These are phyloP conservation scores for Drosophila chauvacae DNA, from an alignment of 1,140 invertebrate genomes.

Conservation along the genomic window DNA sequence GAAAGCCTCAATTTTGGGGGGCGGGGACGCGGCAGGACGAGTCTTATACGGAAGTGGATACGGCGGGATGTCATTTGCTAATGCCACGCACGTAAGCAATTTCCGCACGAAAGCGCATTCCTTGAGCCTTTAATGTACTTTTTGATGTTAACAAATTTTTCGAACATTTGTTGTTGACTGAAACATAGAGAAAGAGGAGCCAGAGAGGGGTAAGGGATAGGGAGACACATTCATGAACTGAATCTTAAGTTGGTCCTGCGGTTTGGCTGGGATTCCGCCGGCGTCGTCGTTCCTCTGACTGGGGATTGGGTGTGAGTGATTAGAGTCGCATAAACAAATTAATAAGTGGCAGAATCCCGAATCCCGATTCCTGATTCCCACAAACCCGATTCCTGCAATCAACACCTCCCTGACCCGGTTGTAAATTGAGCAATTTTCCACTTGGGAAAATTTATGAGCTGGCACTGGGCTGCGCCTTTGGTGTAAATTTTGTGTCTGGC, in stretches of 20 bases:
- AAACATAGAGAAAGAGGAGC: constrained; percentile 1
- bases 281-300: not conserved
- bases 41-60: constrained; percentile 58
- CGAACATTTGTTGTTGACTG: constrained; percentile 77
- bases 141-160: constrained; percentile 83
- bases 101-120: constrained; percentile 82
- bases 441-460: constrained; percentile 60
- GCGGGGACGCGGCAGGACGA: constrained; percentile 35
- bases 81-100: constrained; percentile 82
- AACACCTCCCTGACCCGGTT: constrained; percentile 53
- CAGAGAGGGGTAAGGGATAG: not conserved
- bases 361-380: not conserved
- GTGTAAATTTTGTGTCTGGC: constrained; percentile 52
- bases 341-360: constrained; percentile 39
- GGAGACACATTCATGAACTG: constrained; percentile 44
- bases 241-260: constrained; percentile 60
- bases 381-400: constrained; percentile 47
- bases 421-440: constrained; percentile 71
- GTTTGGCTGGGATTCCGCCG: constrained; percentile 8
- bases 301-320: constrained; percentile 64
- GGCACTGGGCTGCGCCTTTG: constrained; percentile 21
- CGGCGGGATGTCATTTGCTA: constrained; percentile 67
- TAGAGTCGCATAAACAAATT: constrained; percentile 75
- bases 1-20: constrained; percentile 4
- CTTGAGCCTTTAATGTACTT: constrained; percentile 82